Evolutionary conservation across 2,888 invertebrate species (phyloP).

Genomic region (Encarsia formosa): DNA sequence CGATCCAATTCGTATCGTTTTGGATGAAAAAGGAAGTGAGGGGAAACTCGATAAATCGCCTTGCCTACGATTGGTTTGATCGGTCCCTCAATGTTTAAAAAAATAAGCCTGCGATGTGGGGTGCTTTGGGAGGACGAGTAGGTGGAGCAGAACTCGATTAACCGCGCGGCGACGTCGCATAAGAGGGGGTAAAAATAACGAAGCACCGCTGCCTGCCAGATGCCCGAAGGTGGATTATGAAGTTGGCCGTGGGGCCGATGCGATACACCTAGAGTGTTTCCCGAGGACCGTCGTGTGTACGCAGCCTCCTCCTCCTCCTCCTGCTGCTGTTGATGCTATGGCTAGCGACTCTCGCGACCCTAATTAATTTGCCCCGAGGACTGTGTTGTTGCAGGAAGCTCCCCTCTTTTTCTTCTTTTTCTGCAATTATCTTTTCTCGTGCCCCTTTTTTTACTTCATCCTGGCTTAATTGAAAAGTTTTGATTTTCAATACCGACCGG

Average conservation of each 20-base stretch:
- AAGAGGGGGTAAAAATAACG: conserved; percentile 12
- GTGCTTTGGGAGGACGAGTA: too few species aligned
- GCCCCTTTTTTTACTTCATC: too few species aligned
- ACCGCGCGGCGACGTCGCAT: background rate
- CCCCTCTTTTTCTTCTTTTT: background rate
- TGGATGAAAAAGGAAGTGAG: background rate
- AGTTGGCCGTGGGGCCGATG: conserved; percentile 12
- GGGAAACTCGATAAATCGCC: too few species aligned
- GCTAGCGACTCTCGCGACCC: conserved; percentile 14
- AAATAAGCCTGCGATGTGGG: too few species aligned
- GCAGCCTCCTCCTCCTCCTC: background rate
- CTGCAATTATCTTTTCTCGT: background rate
- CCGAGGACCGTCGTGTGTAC: conserved; percentile 8
- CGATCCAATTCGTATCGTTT: too few species aligned
- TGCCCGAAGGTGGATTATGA: conserved; percentile 19
- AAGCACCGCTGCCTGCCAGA: conserved; percentile 4
- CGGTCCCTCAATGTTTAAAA: too few species aligned
- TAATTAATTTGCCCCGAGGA: conserved; percentile 24
- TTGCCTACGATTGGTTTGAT: too few species aligned
- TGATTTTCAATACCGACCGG: too few species aligned
- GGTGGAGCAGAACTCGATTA: conserved; percentile 14
- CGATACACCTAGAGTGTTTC: conserved; percentile 23
- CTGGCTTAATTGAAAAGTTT: too few species aligned
- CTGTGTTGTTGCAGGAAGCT: conserved; percentile 4
- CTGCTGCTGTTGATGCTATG: too few species aligned